Conservation (phyloP, 2,797 vertebrate genomes). For the Enteromius argenteus region DNA sequence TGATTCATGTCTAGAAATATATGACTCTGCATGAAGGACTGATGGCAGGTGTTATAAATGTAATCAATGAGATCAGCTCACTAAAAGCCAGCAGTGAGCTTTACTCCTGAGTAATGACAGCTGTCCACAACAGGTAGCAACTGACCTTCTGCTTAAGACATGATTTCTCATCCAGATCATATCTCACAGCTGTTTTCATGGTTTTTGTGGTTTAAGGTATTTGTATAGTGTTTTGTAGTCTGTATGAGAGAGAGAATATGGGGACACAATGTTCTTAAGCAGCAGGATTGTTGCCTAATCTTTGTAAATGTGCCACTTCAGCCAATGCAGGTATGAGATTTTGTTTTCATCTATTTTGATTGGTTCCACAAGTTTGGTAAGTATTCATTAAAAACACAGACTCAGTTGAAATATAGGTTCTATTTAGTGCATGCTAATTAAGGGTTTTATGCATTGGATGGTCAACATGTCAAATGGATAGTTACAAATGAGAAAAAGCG, state of each 20-base stretch:
- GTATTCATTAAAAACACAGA: not conserved
- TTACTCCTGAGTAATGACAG: constrained; percentile 19
- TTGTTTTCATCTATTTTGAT: not conserved
- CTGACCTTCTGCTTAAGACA: not conserved
- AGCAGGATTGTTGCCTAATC: constrained; percentile 7
- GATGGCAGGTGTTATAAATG: constrained; percentile 29
- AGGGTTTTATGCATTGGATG: not conserved
- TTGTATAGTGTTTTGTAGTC: not conserved
- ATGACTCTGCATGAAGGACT: not conserved
- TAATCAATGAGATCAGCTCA: constrained; percentile 34
- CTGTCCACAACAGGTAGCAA: constrained; percentile 25
- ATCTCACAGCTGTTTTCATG: not conserved
- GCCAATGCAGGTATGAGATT: not conserved
- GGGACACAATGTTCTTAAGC: constrained; percentile 6
- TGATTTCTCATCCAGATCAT: not conserved
- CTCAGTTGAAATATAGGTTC: not conserved
- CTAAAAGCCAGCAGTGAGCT: constrained; percentile 16
- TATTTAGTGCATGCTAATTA: not conserved
- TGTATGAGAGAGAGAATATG: not conserved
- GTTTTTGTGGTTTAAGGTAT: not conserved
- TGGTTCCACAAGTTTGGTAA: not conserved
- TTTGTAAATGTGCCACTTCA: not conserved
- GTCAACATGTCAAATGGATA: not conserved
- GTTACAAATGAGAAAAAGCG: not conserved
- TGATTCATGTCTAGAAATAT: constrained; percentile 36